A percentile compares a stretch with the other conserved stretches of the same genome.
Evolutionary conservation across 2,888 invertebrate species (phyloP).

Genomic region (Pilophorus perplexus): DNA sequence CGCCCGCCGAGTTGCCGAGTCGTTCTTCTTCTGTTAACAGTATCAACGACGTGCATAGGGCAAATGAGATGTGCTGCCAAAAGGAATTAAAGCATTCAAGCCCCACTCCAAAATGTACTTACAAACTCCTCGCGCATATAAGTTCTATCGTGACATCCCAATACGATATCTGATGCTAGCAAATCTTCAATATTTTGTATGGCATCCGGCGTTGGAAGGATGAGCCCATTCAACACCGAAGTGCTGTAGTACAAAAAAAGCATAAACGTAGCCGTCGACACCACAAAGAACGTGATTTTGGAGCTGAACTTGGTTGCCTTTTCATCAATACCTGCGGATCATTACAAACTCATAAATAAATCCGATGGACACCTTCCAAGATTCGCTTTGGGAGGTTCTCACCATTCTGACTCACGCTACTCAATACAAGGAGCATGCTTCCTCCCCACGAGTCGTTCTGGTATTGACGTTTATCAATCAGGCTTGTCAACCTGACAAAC

Average conservation of each 20-base stretch:
- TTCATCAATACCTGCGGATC: slow-evolving; percentile 2
- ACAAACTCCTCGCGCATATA: too few relatives aligned
- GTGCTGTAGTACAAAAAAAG: slow-evolving; percentile 5
- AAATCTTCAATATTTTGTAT: slow-evolving; percentile 17
- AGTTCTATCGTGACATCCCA: neutral
- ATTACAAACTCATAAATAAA: neutral
- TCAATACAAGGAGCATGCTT: neutral
- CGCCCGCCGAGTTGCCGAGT: slow-evolving; percentile 25
- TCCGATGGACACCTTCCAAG: neutral
- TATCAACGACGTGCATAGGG: too few relatives aligned
- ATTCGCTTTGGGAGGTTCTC: too few relatives aligned
- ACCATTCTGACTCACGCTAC: slow-evolving; percentile 11
- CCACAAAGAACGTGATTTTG: neutral
- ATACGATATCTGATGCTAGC: neutral
- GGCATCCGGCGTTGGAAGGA: slow-evolving; percentile 11
- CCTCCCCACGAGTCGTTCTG: slow-evolving; percentile 29
- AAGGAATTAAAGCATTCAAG: too few relatives aligned
- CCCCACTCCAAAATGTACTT: too few relatives aligned
- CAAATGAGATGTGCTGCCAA: too few relatives aligned
- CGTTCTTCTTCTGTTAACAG: slow-evolving; percentile 37
- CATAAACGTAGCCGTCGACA: neutral
- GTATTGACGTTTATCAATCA: neutral
- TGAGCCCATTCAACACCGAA: slow-evolving; percentile 7
- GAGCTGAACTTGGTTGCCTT: neutral
- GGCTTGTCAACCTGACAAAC: neutral